A percentile compares a stretch with the other conserved stretches of the same genome.
Evolutionary conservation across 2,888 invertebrate species (phyloP).

Genomic region (Hypomecis punctinalis): DNA sequence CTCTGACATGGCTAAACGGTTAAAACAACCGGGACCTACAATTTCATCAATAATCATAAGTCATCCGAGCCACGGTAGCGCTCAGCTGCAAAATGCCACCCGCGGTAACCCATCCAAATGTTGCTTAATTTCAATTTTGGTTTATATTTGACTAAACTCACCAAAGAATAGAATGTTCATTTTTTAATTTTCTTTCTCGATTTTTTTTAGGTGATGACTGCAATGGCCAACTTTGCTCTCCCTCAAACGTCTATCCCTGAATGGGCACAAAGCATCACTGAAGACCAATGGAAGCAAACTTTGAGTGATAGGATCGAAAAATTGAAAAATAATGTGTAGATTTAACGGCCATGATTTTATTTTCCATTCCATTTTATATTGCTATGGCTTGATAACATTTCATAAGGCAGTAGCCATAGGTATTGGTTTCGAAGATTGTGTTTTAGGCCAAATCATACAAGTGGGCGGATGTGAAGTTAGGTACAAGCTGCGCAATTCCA

Average conservation of each 20-base stretch:
- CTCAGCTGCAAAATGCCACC: no score
- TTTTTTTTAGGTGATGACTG: conserved; percentile 86
- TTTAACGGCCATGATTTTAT: conserved; percentile 40
- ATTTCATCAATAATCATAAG: no score
- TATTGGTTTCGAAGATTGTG: no score
- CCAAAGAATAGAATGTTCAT: not conserved
- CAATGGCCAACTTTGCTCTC: conserved; percentile 88
- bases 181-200: not conserved
- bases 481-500: no score
- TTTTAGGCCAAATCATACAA: no score
- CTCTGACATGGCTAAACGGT: no score
- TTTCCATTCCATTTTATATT: conserved; percentile 22
- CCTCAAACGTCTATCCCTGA: conserved; percentile 88
- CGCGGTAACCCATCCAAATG: no score
- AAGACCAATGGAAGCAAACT: conserved; percentile 89
- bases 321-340: conserved; percentile 61
- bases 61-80: no score
- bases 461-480: no score
- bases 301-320: conserved; percentile 84
- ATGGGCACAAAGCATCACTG: conserved; percentile 89
- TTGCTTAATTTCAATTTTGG: no score
- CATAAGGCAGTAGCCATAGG: no score
- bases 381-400: not conserved
- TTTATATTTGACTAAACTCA: not conserved
- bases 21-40: no score